Base-by-base conservation (phyloP, 2,888 invertebrate species). In the Buathra laborator region DNA sequence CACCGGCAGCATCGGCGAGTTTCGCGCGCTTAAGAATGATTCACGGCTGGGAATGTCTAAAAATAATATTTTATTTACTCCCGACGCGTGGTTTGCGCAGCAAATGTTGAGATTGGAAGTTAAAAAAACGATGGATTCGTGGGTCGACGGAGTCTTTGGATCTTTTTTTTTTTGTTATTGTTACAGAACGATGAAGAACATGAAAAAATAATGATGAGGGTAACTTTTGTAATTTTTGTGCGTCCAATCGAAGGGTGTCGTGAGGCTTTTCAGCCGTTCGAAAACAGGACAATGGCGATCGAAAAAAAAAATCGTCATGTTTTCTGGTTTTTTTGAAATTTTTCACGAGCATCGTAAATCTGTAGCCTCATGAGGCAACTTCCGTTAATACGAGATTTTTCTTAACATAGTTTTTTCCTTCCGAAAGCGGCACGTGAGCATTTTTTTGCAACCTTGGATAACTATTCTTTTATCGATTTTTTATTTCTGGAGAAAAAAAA, bases 381-480 rank as follows among this genome's bases (percentile, higher is more conserved):
- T 19, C 19, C 19, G 19, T 16, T 53, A 19, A 16, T 9, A 19
- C 53, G 53, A 56, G 56, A 56, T 56, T 56, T 56, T 56, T 53
- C 53, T 53, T 19, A 19, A 19, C 7, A 10, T 9, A 10, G 53
- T 19, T 9, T 19, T 19, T 37, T 10, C 16, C 19, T 19, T 53
- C 24, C 1, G 19, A 2, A 3, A 12, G 3, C 9, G 56, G 3
- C 53, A 12, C 56, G 56, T 56, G 56, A 24, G 24, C 10, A 24
- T 10, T 66, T 51, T 66, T 44, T 7, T 24, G 6, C 12, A 29
- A 12, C 44, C 62, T 62, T 62, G 32, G 62, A 67, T 53, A 81
- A 66, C 68, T 70, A 70, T 62, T 68, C 48, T 70, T 48, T 43
- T 14, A 44, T 76, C 67, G 59, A 75, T 74, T 56, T 14, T 53